Percentiles rank a stretch among this genome's conserved stretches.
phyloP scores from a whole-genome alignment of 2,113 vertebrate species.

The Tiliqua scincoides region DNA sequence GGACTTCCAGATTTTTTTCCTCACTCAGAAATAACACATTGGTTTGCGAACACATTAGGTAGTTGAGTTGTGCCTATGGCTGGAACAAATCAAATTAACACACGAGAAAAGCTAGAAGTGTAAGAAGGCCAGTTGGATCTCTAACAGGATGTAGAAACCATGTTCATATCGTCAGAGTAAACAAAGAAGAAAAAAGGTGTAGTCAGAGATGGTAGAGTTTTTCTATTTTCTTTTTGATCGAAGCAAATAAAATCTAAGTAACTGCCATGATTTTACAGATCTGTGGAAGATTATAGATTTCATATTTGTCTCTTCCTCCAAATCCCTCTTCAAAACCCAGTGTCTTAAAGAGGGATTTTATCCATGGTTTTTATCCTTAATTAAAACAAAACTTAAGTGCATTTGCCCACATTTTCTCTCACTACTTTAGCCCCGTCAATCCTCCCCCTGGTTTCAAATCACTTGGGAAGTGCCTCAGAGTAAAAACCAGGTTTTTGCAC shows the following conservation, averaged over 20 bases:
- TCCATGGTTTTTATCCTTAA: background rate
- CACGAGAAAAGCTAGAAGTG: slow-evolving; percentile 11
- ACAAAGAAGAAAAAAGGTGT: slow-evolving; percentile 34
- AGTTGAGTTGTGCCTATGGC: background rate
- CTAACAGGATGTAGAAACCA: slow-evolving; percentile 28
- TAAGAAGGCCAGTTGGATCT: slow-evolving; percentile 17
- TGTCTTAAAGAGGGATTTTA: background rate
- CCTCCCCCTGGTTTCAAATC: background rate
- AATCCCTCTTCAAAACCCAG: background rate
- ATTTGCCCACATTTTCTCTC: background rate
- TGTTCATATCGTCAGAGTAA: slow-evolving; percentile 17
- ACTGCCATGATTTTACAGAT: slow-evolving; percentile 8
- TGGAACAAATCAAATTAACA: slow-evolving; percentile 23
- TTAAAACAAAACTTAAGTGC: background rate
- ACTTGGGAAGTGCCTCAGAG: background rate
- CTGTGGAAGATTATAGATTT: slow-evolving; percentile 18
- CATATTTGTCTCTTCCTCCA: background rate
- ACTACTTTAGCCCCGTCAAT: background rate
- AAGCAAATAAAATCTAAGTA: background rate
- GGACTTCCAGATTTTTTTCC: slow-evolving; percentile 43
- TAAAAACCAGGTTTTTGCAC: background rate
- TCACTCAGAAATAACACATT: slow-evolving; percentile 14
- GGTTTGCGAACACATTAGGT: slow-evolving; percentile 15
- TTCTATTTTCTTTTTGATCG: background rate
- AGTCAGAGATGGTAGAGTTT: slow-evolving; percentile 12